Evolutionary conservation across 2,888 invertebrate genomes (phyloP).

Genomic region (Nephrotoma appendiculata): DNA sequence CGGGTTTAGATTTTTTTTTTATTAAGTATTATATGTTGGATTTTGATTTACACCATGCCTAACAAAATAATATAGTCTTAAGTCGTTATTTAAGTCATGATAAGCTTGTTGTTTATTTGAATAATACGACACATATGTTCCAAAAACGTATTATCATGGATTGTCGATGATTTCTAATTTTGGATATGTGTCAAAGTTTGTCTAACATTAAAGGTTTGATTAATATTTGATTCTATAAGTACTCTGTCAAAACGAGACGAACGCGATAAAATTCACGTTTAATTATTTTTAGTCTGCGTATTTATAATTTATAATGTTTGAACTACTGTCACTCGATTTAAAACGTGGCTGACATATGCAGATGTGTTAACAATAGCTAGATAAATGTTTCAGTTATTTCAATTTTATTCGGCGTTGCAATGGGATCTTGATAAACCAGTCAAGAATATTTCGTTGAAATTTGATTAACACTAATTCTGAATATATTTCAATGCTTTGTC

Average conservation of each 20-base stretch:
- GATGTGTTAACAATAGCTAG: too few species aligned
- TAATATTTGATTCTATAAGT: background rate
- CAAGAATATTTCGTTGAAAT: too few species aligned
- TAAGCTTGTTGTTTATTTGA: background rate
- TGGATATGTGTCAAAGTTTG: background rate
- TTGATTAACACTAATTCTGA: too few species aligned
- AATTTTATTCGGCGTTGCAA: too few species aligned
- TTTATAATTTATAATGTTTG: background rate
- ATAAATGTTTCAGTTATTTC: too few species aligned
- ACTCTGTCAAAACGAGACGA: background rate
- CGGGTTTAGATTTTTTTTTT: background rate
- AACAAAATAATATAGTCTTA: background rate
- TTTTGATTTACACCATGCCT: background rate
- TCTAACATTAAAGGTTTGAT: background rate
- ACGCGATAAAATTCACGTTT: background rate
- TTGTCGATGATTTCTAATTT: background rate
- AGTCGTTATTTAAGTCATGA: background rate
- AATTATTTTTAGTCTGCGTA: background rate
- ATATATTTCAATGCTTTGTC: too few species aligned
- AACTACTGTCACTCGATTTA: background rate
- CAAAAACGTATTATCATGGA: background rate
- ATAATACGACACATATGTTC: background rate
- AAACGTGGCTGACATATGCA: background rate
- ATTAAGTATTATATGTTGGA: background rate
- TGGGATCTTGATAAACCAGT: too few species aligned